Evolutionary conservation across 2,797 vertebrate species (phyloP).

Genomic region (Silurus lanzhouensis): DNA sequence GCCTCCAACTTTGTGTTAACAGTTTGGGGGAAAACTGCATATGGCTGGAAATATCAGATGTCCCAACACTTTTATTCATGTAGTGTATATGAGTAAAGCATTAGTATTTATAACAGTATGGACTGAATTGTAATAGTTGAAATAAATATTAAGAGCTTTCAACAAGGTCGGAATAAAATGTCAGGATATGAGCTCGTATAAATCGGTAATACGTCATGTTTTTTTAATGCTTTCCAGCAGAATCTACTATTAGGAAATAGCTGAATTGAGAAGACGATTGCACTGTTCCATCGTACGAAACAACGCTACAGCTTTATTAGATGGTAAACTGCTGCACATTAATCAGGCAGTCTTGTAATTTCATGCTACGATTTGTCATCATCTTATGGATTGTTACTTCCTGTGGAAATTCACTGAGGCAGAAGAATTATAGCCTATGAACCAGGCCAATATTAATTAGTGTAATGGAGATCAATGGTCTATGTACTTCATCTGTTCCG

Average conservation of each 20-base stretch:
- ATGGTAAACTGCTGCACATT: neutral
- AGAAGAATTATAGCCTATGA: neutral
- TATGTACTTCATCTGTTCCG: neutral
- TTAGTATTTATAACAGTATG: no score
- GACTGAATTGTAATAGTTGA: no score
- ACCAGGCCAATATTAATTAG: constrained; percentile 2
- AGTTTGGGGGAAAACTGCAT: no score
- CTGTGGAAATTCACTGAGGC: neutral
- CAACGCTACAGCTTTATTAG: neutral
- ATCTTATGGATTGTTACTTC: neutral
- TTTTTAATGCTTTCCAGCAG: neutral
- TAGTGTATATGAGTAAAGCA: no score
- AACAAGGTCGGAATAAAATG: neutral
- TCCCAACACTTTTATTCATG: no score
- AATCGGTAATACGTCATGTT: neutral
- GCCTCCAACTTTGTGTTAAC: no score
- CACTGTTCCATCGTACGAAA: neutral
- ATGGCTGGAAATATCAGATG: no score
- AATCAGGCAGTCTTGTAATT: neutral
- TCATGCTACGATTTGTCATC: neutral
- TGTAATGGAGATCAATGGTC: neutral
- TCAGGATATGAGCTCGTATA: neutral
- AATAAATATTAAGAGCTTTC: neutral
- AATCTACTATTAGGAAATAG: neutral
- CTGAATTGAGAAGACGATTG: neutral